phyloP scores from a whole-genome alignment of 1,140 invertebrate species.

The Drosophila leontia region DNA sequence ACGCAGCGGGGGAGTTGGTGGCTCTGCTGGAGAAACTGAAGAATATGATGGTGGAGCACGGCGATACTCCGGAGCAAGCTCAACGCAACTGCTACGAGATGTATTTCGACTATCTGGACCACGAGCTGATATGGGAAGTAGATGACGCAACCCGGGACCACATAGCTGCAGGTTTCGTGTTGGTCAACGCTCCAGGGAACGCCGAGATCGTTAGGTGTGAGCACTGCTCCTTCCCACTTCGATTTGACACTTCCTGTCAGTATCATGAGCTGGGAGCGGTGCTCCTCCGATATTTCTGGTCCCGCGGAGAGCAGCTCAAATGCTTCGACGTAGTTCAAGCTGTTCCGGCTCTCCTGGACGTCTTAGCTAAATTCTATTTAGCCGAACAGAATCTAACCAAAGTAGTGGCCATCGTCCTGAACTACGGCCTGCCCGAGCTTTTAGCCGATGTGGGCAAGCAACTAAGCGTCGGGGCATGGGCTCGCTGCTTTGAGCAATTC shows the following conservation, averaged over 20 bases:
- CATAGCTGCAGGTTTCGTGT: conserved; percentile 73
- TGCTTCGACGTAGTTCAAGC: conserved; percentile 79
- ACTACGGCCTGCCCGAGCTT: conserved; percentile 74
- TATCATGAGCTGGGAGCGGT: conserved; percentile 80
- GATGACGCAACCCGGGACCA: conserved; percentile 77
- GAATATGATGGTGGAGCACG: conserved; percentile 76
- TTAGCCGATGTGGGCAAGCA: conserved; percentile 69
- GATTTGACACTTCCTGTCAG: conserved; percentile 73
- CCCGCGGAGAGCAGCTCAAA: conserved; percentile 79
- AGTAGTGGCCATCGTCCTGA: conserved; percentile 76
- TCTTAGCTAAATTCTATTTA: conserved; percentile 79
- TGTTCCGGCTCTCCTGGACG: conserved; percentile 75
- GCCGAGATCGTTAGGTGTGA: conserved; percentile 71
- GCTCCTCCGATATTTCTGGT: conserved; percentile 80
- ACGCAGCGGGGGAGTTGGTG: conserved; percentile 74
- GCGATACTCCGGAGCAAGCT: conserved; percentile 68
- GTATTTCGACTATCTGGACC: conserved; percentile 84
- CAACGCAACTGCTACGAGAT: conserved; percentile 79
- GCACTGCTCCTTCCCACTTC: conserved; percentile 75
- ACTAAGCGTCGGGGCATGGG: conserved; percentile 67
- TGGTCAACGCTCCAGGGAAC: conserved; percentile 54
- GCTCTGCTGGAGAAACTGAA: conserved; percentile 66
- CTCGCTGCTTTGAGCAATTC: conserved; percentile 80
- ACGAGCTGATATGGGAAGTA: conserved; percentile 83
- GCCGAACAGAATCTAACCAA: conserved; percentile 79